Percentiles rank a stretch among this genome's conserved stretches.
phyloP scores from a whole-genome alignment of 2,113 vertebrate genomes.

The Onychostruthus taczanowskii region DNA sequence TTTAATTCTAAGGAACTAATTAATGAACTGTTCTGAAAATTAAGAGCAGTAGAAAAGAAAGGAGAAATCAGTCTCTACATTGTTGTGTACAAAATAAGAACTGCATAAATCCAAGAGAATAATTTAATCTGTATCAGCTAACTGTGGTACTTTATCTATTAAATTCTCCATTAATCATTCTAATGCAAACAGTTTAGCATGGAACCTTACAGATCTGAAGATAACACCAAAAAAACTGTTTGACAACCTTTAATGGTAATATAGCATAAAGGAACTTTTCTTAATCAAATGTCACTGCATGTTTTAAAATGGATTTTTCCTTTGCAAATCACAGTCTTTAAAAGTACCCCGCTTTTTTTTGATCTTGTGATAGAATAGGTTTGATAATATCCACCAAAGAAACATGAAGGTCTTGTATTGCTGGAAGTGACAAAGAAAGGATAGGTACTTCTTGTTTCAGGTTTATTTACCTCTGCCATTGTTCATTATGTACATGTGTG shows the following conservation, averaged over 20 bases:
- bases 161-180: neutral
- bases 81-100: neutral
- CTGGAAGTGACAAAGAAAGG: neutral
- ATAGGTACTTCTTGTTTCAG: neutral
- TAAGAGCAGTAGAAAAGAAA: neutral
- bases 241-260: neutral
- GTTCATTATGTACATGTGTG: neutral
- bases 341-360: neutral
- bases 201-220: neutral
- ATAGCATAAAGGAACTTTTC: neutral
- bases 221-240: neutral
- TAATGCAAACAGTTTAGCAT: neutral
- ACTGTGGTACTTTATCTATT: neutral
- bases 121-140: neutral
- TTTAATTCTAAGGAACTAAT: neutral
- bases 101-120: neutral
- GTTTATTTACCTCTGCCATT: neutral
- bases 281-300: slow-evolving; percentile 23
- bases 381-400: neutral
- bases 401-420: neutral
- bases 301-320: slow-evolving; percentile 21
- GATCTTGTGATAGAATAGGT: neutral
- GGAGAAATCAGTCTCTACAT: neutral
- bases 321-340: neutral
- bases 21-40: neutral